These are phyloP conservation scores for Myanophis thanlyinensis DNA, from an alignment of 2,113 vertebrate genomes.

Conservation along the genomic window DNA sequence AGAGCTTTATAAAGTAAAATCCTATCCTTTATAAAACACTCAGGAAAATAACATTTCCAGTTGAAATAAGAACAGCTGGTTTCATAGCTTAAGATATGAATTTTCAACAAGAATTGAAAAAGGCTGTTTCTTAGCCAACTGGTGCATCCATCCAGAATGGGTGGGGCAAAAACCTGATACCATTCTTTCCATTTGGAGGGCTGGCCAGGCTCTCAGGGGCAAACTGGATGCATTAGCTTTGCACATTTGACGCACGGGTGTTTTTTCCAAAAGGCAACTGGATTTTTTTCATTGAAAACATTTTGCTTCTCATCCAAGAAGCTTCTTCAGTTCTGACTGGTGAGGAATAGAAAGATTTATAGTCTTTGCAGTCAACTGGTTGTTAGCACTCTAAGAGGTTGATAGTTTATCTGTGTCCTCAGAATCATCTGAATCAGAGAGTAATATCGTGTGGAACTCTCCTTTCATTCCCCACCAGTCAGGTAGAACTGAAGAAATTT, in stretches of 20 bases:
- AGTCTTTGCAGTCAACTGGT: neutral
- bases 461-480: neutral
- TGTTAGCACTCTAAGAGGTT: neutral
- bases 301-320: neutral
- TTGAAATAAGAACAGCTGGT: neutral
- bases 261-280: neutral
- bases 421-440: neutral
- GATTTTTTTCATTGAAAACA: neutral
- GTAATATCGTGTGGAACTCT: neutral
- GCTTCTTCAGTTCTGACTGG: neutral
- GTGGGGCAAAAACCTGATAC: neutral
- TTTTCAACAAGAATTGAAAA: neutral
- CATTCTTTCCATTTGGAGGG: neutral
- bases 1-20: neutral
- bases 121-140: neutral
- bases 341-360: neutral
- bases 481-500: neutral
- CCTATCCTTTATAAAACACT: neutral
- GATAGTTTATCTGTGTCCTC: neutral
- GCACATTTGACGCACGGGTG: neutral
- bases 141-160: neutral
- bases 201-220: neutral
- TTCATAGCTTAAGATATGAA: neutral
- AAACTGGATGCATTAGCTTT: neutral
- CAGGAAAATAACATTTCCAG: neutral